Percentiles rank a stretch among this genome's conserved stretches.
Conservation (phyloP, 2,797 vertebrate genomes). For the Gallinago nigripennis region DNA sequence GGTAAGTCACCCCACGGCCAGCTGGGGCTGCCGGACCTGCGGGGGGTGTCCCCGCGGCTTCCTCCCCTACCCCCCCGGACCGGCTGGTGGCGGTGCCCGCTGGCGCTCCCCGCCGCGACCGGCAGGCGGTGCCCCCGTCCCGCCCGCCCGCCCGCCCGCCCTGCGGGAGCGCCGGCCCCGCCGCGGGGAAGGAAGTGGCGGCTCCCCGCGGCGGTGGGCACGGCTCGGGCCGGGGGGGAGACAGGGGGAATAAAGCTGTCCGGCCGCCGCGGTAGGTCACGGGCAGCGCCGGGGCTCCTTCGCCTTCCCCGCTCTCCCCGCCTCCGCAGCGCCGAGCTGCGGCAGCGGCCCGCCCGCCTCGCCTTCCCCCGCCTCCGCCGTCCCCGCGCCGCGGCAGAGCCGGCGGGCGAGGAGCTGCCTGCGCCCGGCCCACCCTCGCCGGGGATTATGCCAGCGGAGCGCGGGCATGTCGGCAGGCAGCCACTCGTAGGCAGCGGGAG, state of each 20-base stretch:
- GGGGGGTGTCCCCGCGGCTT: background rate
- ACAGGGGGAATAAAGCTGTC: background rate
- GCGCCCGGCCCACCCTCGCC: background rate
- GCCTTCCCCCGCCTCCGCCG: background rate
- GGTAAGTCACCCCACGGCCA: background rate
- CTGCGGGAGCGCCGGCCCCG: background rate
- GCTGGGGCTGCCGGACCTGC: background rate
- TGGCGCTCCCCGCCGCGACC: background rate
- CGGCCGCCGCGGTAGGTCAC: background rate
- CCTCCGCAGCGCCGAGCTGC: background rate
- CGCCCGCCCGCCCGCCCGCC: background rate
- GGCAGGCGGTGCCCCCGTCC: background rate
- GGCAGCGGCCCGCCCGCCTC: background rate
- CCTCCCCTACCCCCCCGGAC: background rate
- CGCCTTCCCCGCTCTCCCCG: too few species aligned
- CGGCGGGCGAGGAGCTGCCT: conserved; percentile 29
- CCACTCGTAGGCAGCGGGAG: background rate
- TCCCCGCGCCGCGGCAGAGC: background rate
- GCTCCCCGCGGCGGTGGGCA: conserved; percentile 4
- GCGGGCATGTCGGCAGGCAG: conserved; percentile 26
- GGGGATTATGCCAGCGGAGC: conserved; percentile 12
- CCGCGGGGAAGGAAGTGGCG: conserved; percentile 51
- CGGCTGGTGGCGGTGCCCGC: background rate
- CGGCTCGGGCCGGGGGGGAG: background rate
- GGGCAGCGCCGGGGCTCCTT: background rate